phyloP scores from a whole-genome alignment of 2,797 vertebrate genomes.

The Arrhamphus sclerolepis region DNA sequence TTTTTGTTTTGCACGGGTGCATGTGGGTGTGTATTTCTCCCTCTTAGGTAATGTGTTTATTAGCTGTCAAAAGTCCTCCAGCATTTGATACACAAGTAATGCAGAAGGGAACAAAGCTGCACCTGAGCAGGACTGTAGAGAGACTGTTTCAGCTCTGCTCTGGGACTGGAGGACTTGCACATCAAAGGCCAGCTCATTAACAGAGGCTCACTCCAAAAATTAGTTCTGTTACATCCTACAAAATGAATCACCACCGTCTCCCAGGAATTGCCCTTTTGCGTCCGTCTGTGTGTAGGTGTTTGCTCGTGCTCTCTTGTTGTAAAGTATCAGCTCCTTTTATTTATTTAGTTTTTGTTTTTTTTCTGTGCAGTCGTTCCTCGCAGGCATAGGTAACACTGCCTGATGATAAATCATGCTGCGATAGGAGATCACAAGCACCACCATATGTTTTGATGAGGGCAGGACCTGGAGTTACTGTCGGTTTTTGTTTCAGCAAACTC shows the following conservation, averaged over 20 bases:
- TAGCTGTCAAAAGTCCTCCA: constrained; percentile 40
- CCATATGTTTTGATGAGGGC: constrained; percentile 43
- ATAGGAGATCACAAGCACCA: constrained; percentile 38
- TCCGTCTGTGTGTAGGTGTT: constrained; percentile 6
- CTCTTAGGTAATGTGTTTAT: constrained; percentile 29
- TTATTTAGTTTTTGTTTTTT: constrained; percentile 40
- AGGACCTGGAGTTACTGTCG: constrained; percentile 16
- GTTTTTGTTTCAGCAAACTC: constrained; percentile 30
- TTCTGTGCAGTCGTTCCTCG: constrained; percentile 40
- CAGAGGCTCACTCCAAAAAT: constrained; percentile 68
- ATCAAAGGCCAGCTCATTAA: constrained; percentile 77
- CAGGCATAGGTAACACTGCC: constrained; percentile 42
- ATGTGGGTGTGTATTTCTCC: constrained; percentile 15
- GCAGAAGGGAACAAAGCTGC: constrained; percentile 42
- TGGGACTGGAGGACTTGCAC: constrained; percentile 72
- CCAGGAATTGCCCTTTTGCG: constrained; percentile 20
- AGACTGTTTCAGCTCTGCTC: constrained; percentile 61
- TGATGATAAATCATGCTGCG: constrained; percentile 55
- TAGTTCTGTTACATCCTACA: constrained; percentile 65
- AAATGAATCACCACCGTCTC: constrained; percentile 62
- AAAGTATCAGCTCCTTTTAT: constrained; percentile 44
- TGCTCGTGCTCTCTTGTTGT: constrained; percentile 16
- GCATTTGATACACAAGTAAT: constrained; percentile 50
- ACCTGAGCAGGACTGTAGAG: constrained; percentile 62
- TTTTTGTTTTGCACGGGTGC: constrained; percentile 4